Evolutionary conservation across 2,797 vertebrate species (phyloP).

Genomic region (Gallirallus australis): DNA sequence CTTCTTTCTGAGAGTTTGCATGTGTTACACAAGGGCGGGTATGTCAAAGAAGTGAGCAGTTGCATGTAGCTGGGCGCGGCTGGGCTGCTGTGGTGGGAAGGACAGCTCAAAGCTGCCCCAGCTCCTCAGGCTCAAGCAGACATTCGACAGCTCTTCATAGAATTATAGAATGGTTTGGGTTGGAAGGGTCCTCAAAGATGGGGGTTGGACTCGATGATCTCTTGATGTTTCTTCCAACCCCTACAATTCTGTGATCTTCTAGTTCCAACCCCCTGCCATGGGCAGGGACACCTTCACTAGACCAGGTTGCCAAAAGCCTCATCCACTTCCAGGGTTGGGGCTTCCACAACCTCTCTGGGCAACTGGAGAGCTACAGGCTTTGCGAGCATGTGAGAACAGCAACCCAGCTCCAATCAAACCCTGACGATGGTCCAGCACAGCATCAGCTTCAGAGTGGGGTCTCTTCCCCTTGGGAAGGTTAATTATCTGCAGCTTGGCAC

Average conservation of each 20-base stretch:
- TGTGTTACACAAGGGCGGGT: constrained; percentile 84
- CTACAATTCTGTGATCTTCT: no score
- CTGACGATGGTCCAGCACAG: neutral
- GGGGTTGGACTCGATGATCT: no score
- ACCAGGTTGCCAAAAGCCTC: no score
- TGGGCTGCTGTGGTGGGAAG: constrained; percentile 23
- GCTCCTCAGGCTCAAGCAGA: constrained; percentile 80
- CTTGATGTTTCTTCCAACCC: no score
- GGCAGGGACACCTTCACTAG: no score
- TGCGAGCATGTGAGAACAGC: rapidly evolving
- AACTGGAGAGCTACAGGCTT: neutral
- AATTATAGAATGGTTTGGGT: no score
- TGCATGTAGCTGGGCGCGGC: constrained; percentile 78
- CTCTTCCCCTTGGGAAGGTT: neutral
- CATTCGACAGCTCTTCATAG: constrained; percentile 71
- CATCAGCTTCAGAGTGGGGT: neutral
- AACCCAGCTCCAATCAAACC: neutral
- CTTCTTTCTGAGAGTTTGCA: constrained; percentile 83
- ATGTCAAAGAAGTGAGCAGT: constrained; percentile 84
- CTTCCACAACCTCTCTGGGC: no score
- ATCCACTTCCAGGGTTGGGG: no score
- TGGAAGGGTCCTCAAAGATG: no score
- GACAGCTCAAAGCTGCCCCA: constrained; percentile 28
- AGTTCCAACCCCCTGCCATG: no score
- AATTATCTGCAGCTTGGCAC: neutral